A percentile compares a stretch with the other conserved stretches of the same genome.
Conservation (phyloP, 2,113 vertebrate genomes). For the Dolichotis patagonum region DNA sequence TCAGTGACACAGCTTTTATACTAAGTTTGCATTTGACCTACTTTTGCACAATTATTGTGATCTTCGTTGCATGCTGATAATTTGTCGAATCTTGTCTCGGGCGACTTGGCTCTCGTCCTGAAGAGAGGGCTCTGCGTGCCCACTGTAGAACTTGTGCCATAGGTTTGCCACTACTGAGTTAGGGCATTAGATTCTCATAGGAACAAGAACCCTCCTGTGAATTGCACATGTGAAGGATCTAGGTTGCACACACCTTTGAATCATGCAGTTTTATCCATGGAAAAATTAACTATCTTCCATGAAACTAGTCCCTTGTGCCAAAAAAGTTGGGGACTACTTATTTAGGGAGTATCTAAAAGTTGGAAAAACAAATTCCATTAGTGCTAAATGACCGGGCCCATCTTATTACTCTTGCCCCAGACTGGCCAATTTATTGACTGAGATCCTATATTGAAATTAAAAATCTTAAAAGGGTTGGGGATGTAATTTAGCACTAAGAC, state of each 20-base stretch:
- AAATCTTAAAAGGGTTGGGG: neutral
- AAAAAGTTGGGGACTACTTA: neutral
- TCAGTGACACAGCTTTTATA: neutral
- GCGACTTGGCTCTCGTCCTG: neutral
- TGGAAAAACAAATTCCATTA: neutral
- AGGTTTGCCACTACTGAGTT: neutral
- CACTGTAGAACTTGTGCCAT: neutral
- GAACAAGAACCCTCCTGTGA: neutral
- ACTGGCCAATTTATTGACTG: neutral
- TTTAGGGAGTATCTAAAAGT: neutral
- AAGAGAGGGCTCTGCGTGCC: neutral
- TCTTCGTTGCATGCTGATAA: neutral
- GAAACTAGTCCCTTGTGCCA: neutral
- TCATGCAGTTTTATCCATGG: neutral
- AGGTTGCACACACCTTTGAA: neutral
- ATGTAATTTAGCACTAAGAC: neutral
- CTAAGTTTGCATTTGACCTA: neutral
- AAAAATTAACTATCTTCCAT: neutral
- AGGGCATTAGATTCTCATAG: neutral
- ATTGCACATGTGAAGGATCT: neutral
- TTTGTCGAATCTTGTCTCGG: neutral
- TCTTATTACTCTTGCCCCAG: neutral
- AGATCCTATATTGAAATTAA: neutral
- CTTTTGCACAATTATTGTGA: neutral
- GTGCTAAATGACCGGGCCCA: neutral